phyloP scores from a whole-genome alignment of 2,888 invertebrate species.

The Dryomyza anilis region DNA sequence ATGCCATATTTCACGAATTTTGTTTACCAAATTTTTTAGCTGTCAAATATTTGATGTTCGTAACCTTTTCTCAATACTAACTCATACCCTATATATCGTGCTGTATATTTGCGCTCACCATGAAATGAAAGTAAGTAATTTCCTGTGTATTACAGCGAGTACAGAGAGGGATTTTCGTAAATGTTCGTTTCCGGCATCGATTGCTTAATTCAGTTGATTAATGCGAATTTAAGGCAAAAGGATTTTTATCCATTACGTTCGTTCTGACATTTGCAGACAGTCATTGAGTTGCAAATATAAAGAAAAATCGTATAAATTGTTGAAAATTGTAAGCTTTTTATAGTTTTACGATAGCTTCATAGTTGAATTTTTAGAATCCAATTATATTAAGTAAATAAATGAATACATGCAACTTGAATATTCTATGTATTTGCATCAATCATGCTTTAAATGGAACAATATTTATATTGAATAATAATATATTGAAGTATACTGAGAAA shows the following conservation, averaged over 20 bases:
- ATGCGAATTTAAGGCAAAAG: constrained; percentile 16
- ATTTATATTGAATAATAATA: too few relatives aligned
- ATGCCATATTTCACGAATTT: too few relatives aligned
- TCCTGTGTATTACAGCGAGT: constrained; percentile 15
- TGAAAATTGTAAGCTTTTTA: not conserved
- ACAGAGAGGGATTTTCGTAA: constrained; percentile 17
- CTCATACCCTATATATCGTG: too few relatives aligned
- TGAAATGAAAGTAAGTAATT: constrained; percentile 23
- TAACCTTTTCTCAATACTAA: too few relatives aligned
- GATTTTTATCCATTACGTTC: not conserved
- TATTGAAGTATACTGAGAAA: too few relatives aligned
- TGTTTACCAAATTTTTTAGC: too few relatives aligned
- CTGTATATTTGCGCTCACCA: too few relatives aligned
- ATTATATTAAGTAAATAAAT: not conserved
- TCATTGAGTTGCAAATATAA: not conserved
- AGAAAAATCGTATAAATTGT: not conserved
- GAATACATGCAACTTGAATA: too few relatives aligned
- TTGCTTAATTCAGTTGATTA: constrained; percentile 22
- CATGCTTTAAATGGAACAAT: too few relatives aligned
- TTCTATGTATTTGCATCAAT: too few relatives aligned
- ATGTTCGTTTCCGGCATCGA: constrained; percentile 25
- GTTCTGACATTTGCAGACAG: not conserved
- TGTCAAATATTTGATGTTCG: too few relatives aligned
- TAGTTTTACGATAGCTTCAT: not conserved
- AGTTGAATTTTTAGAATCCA: not conserved